These are phyloP conservation scores for Phenganax stokvisi DNA, from an alignment of 92 coral and sea anemone species.

Conservation along the genomic window DNA sequence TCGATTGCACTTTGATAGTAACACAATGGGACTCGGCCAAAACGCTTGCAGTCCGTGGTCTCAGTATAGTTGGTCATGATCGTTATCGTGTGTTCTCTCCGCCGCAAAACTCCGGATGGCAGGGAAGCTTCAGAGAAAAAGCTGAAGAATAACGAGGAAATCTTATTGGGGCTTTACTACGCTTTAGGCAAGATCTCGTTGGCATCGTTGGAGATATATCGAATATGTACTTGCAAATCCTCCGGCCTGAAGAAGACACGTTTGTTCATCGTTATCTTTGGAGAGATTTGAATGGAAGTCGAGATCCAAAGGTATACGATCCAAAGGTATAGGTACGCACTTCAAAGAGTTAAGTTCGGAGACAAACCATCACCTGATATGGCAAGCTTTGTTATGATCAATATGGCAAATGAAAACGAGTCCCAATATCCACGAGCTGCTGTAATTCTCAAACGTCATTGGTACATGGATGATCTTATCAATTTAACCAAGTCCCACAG, in stretches of 20 bases:
- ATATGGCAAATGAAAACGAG: no score
- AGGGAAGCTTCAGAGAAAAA: no score
- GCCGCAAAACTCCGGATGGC: no score
- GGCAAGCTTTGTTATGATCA: constrained; percentile 18
- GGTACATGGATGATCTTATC: constrained; percentile 48
- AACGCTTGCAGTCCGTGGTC: no score
- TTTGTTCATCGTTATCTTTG: constrained; percentile 31
- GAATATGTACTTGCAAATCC: constrained; percentile 48
- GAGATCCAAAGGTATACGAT: background rate
- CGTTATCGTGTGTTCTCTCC: no score
- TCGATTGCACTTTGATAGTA: no score
- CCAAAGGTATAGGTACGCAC: background rate
- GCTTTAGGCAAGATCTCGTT: constrained; percentile 38
- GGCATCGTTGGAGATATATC: constrained; percentile 39
- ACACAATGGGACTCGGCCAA: no score
- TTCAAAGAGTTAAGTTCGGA: constrained; percentile 21
- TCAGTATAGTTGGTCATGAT: no score
- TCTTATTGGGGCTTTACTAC: constrained; percentile 34
- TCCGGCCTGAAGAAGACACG: constrained; percentile 34
- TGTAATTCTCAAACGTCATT: constrained; percentile 9
- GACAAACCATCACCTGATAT: constrained; percentile 37
- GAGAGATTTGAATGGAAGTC: background rate
- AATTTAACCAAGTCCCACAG: constrained; percentile 19
- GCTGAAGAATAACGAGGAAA: constrained; percentile 6
- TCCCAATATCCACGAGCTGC: constrained; percentile 6